Conservation (phyloP, 2,888 invertebrate species). For the Coronaproctus castanopsis region DNA sequence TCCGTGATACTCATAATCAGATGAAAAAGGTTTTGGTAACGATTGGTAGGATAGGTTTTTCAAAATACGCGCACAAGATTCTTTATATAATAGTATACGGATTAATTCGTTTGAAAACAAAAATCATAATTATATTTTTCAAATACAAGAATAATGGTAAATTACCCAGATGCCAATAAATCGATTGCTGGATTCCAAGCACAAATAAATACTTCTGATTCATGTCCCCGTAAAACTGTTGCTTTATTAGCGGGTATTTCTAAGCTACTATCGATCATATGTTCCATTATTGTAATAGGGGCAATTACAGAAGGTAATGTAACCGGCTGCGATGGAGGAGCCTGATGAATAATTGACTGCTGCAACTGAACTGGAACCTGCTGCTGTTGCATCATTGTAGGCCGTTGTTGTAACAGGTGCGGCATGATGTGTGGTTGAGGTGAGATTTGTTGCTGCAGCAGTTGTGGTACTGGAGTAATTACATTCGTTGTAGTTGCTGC, state of each 20-base stretch:
- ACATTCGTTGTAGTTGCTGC: no score
- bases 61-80: background rate
- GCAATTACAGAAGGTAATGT: no score
- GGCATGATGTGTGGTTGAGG: background rate
- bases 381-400: background rate
- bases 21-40: background rate
- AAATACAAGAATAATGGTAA: no score
- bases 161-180: slow-evolving; percentile 78
- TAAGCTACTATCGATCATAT: slow-evolving; percentile 36
- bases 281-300: no score
- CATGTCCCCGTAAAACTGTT: slow-evolving; percentile 84
- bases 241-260: slow-evolving; percentile 92
- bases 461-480: no score
- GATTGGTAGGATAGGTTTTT: no score
- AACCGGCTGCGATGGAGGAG: no score
- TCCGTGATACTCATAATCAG: background rate
- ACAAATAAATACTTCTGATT: slow-evolving; percentile 97
- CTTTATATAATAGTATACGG: background rate
- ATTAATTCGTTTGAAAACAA: background rate
- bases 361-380: slow-evolving; percentile 11
- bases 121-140: no score
- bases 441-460: no score
- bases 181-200: slow-evolving; percentile 98
- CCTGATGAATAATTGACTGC: slow-evolving; percentile 12
- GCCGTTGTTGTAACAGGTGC: background rate